phyloP scores from a whole-genome alignment of 2,113 vertebrate genomes.

The Antechinus stuartii region DNA sequence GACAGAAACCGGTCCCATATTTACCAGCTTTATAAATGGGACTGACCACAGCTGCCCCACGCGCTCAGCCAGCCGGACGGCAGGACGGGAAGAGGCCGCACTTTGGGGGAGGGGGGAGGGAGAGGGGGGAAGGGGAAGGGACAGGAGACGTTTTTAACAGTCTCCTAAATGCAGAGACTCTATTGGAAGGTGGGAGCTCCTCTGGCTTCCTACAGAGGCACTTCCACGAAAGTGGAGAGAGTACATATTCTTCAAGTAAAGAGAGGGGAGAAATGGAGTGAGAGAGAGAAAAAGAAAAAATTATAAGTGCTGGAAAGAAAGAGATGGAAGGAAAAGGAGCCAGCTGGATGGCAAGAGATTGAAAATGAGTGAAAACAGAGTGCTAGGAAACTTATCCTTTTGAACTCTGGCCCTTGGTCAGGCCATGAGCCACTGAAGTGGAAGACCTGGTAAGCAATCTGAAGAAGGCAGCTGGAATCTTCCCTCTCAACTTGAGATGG shows the following conservation, averaged over 20 bases:
- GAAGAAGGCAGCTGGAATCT: constrained; percentile 53
- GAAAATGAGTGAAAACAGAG: constrained; percentile 47
- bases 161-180: constrained; percentile 59
- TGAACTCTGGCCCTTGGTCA: constrained; percentile 76
- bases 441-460: constrained; percentile 69
- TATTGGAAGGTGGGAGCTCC: constrained; percentile 75
- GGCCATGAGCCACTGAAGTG: constrained; percentile 69
- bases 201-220: constrained; percentile 67
- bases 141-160: constrained; percentile 71
- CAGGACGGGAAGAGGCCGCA: constrained; percentile 75
- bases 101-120: constrained; percentile 64
- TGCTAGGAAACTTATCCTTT: constrained; percentile 67
- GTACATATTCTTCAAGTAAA: constrained; percentile 35
- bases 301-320: constrained; percentile 48
- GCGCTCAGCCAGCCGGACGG: constrained; percentile 69
- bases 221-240: constrained; percentile 78
- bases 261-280: neutral
- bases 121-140: constrained; percentile 51
- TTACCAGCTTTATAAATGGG: constrained; percentile 90
- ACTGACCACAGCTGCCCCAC: constrained; percentile 86
- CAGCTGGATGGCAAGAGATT: constrained; percentile 49
- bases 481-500: constrained; percentile 34
- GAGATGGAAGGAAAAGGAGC: constrained; percentile 50
- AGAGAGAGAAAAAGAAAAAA: neutral
- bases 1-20: constrained; percentile 86